Percentiles rank a stretch among this genome's conserved stretches.
phyloP scores from a whole-genome alignment of 2,113 vertebrate species.

The Sebastes fasciatus region DNA sequence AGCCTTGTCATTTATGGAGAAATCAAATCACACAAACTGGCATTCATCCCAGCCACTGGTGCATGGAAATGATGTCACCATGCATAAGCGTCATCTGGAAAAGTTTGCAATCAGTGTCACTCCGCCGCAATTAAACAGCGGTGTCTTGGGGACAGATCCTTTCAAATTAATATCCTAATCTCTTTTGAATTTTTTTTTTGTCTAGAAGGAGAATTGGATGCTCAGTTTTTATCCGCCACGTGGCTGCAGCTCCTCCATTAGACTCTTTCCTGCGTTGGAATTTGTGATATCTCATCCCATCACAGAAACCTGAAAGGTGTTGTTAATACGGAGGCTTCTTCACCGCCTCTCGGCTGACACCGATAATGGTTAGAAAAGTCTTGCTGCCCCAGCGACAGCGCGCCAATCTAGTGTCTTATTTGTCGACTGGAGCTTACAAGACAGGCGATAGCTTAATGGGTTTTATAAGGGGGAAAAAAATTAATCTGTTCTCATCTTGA shows the following conservation, averaged over 20 bases:
- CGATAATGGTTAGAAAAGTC: constrained; percentile 42
- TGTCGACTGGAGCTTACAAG: constrained; percentile 40
- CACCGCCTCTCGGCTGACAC: constrained; percentile 34
- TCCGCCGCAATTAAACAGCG: constrained; percentile 46
- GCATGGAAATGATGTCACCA: constrained; percentile 73
- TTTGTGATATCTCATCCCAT: constrained; percentile 7
- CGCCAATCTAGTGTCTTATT: constrained; percentile 55
- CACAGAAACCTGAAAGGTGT: constrained; percentile 20
- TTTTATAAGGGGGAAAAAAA: constrained; percentile 42
- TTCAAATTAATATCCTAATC: constrained; percentile 48
- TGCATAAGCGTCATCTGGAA: constrained; percentile 69
- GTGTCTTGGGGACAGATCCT: constrained; percentile 30
- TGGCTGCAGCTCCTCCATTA: neutral
- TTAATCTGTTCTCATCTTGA: constrained; percentile 48
- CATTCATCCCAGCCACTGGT: constrained; percentile 72
- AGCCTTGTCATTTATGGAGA: constrained; percentile 75
- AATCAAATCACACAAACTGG: constrained; percentile 79
- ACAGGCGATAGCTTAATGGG: constrained; percentile 69
- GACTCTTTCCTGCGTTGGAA: constrained; percentile 8
- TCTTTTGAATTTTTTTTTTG: constrained; percentile 20
- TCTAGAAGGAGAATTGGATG: no score
- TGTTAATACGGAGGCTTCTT: constrained; percentile 28
- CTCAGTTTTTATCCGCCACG: neutral
- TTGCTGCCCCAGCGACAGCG: neutral
- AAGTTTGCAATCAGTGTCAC: constrained; percentile 75